A percentile compares a stretch with the other conserved stretches of the same genome.
These are phyloP conservation scores for Batillaria attramentaria DNA, from an alignment of 1,140 invertebrate genomes.

Conservation along the genomic window DNA sequence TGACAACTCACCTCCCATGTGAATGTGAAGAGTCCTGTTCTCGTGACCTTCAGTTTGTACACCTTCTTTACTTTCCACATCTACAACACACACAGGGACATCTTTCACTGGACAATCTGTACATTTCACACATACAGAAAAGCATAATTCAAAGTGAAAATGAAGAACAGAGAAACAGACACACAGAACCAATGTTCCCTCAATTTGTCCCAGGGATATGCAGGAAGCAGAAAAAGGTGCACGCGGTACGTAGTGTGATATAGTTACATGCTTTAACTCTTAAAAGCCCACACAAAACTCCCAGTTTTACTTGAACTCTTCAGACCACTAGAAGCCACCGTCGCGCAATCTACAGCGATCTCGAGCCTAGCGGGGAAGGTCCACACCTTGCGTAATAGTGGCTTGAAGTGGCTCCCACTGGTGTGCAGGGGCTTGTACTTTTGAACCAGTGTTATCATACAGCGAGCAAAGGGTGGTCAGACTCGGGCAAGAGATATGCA, in stretches of 20 bases:
- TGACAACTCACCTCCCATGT: slow-evolving; percentile 10
- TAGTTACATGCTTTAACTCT: no score
- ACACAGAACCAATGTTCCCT: neutral
- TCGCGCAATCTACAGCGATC: no score
- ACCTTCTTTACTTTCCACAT: slow-evolving; percentile 96
- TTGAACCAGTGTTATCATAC: no score
- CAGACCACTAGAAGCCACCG: no score
- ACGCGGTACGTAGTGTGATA: no score
- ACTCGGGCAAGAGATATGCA: neutral
- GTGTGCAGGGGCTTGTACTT: no score
- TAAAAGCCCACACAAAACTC: no score
- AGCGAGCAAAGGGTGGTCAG: no score
- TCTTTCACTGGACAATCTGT: neutral
- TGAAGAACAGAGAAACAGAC: neutral
- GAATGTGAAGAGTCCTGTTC: slow-evolving; percentile 38
- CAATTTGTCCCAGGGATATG: neutral
- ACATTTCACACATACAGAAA: neutral
- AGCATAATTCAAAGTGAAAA: neutral
- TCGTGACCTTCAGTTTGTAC: slow-evolving; percentile 78
- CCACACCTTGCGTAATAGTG: no score
- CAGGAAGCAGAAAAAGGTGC: neutral
- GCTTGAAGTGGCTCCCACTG: no score
- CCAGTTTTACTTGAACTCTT: no score
- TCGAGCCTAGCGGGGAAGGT: no score
- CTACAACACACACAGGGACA: slow-evolving; percentile 72